These are phyloP conservation scores for Schizaphis graminum DNA, from an alignment of 2,888 invertebrate genomes.

Conservation along the genomic window DNA sequence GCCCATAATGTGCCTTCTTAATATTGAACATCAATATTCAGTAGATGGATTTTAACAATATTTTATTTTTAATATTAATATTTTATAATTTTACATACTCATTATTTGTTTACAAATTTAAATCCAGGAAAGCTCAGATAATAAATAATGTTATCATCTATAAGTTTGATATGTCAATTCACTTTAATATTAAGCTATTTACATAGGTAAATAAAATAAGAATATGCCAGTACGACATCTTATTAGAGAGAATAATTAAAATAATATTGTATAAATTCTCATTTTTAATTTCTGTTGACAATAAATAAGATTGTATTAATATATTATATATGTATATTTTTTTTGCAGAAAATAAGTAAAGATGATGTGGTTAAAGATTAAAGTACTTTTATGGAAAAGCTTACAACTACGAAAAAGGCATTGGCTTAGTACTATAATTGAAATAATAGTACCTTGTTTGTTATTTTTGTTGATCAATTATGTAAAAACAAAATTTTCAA, in stretches of 20 bases:
- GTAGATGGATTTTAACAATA: too few relatives aligned
- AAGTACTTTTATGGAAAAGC: conserved; percentile 67
- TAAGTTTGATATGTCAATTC: too few relatives aligned
- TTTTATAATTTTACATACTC: too few relatives aligned
- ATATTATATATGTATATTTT: neutral
- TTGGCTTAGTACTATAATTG: conserved; percentile 66
- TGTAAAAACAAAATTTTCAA: neutral
- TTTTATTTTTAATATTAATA: too few relatives aligned
- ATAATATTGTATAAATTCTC: neutral
- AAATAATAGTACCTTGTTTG: conserved; percentile 66
- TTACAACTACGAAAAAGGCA: conserved; percentile 66
- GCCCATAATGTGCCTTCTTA: too few relatives aligned
- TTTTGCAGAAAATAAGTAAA: neutral
- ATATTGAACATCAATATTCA: too few relatives aligned
- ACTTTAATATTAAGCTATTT: too few relatives aligned
- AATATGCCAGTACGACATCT: neutral
- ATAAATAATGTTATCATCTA: too few relatives aligned
- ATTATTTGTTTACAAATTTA: too few relatives aligned
- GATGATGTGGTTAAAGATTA: conserved; percentile 51
- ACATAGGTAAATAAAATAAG: too few relatives aligned
- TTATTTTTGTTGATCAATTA: conserved; percentile 58
- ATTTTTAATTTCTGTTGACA: neutral
- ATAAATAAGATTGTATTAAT: neutral
- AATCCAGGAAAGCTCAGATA: too few relatives aligned
- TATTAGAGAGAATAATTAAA: neutral